Conservation (phyloP, 2,888 invertebrate genomes). For the Scotopteryx bipunctaria region DNA sequence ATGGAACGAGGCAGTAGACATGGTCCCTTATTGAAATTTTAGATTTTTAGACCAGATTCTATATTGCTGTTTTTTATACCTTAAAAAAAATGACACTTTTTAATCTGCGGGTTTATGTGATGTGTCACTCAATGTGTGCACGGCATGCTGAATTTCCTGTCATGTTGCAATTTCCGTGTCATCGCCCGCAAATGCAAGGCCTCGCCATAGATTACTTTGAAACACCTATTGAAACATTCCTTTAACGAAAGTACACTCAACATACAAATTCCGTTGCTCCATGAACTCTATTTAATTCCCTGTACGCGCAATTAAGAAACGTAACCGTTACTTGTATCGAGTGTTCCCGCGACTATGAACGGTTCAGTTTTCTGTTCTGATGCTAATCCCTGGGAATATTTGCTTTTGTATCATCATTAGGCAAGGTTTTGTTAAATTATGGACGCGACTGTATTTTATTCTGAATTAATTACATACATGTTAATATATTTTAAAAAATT, state of each 20-base stretch:
- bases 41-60: too few relatives aligned
- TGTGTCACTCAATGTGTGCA: neutral
- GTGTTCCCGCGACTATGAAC: slow-evolving; percentile 56
- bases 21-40: too few relatives aligned
- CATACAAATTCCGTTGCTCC: slow-evolving; percentile 40
- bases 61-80: too few relatives aligned
- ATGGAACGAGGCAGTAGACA: too few relatives aligned
- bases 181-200: slow-evolving; percentile 6
- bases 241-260: slow-evolving; percentile 23
- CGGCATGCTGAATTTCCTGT: slow-evolving; percentile 7
- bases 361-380: slow-evolving; percentile 43
- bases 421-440: slow-evolving; percentile 42
- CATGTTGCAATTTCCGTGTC: slow-evolving; percentile 7
- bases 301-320: slow-evolving; percentile 47
- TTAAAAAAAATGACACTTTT: too few relatives aligned
- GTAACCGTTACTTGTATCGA: slow-evolving; percentile 51
- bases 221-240: slow-evolving; percentile 15
- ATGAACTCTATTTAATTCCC: slow-evolving; percentile 43
- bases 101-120: neutral
- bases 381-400: slow-evolving; percentile 59
- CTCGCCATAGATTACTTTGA: neutral
- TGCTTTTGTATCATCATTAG: slow-evolving; percentile 43
- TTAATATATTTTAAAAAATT: slow-evolving; percentile 13
- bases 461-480: slow-evolving; percentile 9
- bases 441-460: slow-evolving; percentile 10